Evolutionary conservation across 2,888 invertebrate genomes (phyloP).

Genomic region (Pyrrhosoma nymphula): DNA sequence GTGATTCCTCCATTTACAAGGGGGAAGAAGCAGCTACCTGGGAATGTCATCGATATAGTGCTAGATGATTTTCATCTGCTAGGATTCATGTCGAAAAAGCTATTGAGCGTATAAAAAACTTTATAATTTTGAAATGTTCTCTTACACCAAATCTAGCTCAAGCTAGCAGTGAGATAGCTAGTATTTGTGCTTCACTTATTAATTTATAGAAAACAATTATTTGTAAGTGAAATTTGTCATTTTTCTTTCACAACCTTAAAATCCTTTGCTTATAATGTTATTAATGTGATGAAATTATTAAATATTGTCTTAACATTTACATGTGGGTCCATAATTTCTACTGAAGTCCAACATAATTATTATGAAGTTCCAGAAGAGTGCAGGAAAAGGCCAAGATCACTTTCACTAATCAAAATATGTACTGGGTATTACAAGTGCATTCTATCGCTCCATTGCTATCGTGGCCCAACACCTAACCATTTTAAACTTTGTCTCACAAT

Average conservation of each 20-base stretch:
- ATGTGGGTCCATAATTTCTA: too few species aligned
- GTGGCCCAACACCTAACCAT: too few species aligned
- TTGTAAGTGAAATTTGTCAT: not conserved
- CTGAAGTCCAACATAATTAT: too few species aligned
- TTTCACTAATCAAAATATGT: too few species aligned
- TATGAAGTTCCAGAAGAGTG: too few species aligned
- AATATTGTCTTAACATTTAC: too few species aligned
- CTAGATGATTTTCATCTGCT: constrained; percentile 70
- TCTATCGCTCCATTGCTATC: too few species aligned
- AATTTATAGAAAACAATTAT: not conserved
- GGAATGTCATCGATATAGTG: constrained; percentile 66
- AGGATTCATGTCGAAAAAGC: constrained; percentile 71
- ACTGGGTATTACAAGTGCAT: too few species aligned
- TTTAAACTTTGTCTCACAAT: too few species aligned
- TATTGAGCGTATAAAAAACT: constrained; percentile 71
- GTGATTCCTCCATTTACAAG: too few species aligned
- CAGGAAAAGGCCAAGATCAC: too few species aligned
- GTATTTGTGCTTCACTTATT: not conserved
- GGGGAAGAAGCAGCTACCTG: constrained; percentile 68
- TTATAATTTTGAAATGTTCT: constrained; percentile 68
- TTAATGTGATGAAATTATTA: not conserved
- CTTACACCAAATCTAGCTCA: not conserved
- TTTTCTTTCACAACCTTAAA: not conserved
- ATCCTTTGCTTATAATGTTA: not conserved
- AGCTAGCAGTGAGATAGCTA: not conserved